A percentile compares a stretch with the other conserved stretches of the same genome.
phyloP scores from a whole-genome alignment of 1,140 invertebrate genomes.

The Archivesica marissinica region DNA sequence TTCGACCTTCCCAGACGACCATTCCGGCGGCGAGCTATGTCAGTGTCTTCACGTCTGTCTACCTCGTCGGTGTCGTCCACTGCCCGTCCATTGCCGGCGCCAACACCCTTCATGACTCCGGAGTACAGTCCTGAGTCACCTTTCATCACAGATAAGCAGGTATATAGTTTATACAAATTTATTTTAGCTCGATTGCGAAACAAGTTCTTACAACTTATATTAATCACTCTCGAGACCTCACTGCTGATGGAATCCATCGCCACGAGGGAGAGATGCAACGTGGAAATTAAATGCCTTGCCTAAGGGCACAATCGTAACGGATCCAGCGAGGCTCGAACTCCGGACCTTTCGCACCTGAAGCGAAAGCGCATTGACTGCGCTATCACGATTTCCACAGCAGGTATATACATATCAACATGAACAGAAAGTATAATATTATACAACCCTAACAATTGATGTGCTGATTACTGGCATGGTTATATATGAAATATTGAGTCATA shows the following conservation, averaged over 20 bases:
- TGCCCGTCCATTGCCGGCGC: constrained; percentile 72
- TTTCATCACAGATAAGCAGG: constrained; percentile 43
- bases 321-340: neutral
- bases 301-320: neutral
- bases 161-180: neutral
- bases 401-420: no score
- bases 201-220: neutral
- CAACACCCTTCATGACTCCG: constrained; percentile 37
- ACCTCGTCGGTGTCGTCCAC: constrained; percentile 74
- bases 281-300: neutral
- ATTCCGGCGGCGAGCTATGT: constrained; percentile 79
- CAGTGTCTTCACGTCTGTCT: constrained; percentile 76
- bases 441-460: no score
- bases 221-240: neutral
- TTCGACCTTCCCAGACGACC: constrained; percentile 73
- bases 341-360: neutral
- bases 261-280: neutral
- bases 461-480: no score
- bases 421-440: no score
- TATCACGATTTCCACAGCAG: neutral
- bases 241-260: no score
- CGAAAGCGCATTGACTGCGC: no score
- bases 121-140: constrained; percentile 57
- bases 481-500: no score
- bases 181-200: neutral